Base-by-base conservation (phyloP, 2,888 invertebrate species). In the Dione juno region DNA sequence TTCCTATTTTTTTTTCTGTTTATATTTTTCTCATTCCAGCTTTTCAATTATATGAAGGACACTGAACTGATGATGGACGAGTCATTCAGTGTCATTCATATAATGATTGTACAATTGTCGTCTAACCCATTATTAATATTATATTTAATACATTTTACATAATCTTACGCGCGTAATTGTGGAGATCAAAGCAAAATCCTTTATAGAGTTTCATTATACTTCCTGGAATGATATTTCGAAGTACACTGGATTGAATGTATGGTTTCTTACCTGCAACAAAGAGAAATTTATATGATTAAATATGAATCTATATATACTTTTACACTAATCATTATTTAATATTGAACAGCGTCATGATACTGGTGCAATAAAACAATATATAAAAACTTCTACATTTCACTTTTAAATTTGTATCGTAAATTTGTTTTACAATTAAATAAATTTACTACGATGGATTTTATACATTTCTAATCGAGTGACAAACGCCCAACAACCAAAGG, bases 191-290 rank as follows among this genome's bases (percentile, higher is more conserved):
- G 80, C 74, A 70, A 78, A 74, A 76, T 78, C 76, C 76, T 75
- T 77, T 76, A 75, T 74, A 74, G 74, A 70, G 73, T 72, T 69
- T 64, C 74, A 75, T 72, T 72, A 71, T 66, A 70, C 75, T 77
- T 77, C 73, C 75, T 68, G 69, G 70, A 50, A 73, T 73, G 52
- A 63, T 66, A 63, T 66, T 57, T 52, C 61, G 11, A 58, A 21
- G 66, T 41, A 69, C 65, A 67, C 57, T 40, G 37, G 16, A 57
- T 40, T 74, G 69, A 70, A 67, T 59, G 53, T 68, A 52, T 68
- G 69, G 54, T 70, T 69, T 74, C 82, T 81, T 83, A 83, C 83
- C 83, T 83, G 82, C 37, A 82, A 83, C 78, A 80, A 80, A 77
- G 64, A 71, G 70, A 71, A 67, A 37, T 41, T 67, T 45, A 66